Evolutionary conservation across 2,797 vertebrate genomes (phyloP).

Genomic region (Coluber constrictor): DNA sequence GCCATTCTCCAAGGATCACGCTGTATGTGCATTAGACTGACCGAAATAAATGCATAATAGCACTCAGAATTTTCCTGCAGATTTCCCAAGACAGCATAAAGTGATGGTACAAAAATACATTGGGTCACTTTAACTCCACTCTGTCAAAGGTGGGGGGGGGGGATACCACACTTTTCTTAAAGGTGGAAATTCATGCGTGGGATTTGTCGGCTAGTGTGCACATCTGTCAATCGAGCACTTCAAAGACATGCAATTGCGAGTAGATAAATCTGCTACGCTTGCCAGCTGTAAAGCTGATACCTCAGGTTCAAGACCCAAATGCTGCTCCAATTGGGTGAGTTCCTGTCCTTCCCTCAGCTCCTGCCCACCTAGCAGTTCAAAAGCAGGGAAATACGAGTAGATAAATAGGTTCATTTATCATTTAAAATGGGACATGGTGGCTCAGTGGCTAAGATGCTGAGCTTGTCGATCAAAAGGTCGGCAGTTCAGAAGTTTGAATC

Average conservation of each 20-base stretch:
- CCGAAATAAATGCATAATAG: neutral
- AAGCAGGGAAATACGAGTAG: neutral
- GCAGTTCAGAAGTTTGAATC: too few species aligned
- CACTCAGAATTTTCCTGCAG: neutral
- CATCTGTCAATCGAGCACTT: too few species aligned
- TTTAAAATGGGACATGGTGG: too few species aligned
- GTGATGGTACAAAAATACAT: neutral
- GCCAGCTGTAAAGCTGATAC: too few species aligned
- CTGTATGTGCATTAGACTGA: neutral
- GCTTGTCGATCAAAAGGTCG: too few species aligned
- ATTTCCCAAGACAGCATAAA: neutral
- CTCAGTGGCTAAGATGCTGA: too few species aligned
- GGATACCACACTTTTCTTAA: neutral
- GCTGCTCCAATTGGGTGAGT: too few species aligned
- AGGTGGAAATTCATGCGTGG: neutral
- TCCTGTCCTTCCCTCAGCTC: too few species aligned
- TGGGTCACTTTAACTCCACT: neutral
- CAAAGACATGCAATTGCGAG: too few species aligned
- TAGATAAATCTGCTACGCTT: too few species aligned
- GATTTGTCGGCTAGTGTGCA: conserved; percentile 9
- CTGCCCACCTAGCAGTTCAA: too few species aligned
- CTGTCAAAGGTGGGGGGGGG: neutral
- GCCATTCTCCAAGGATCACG: neutral
- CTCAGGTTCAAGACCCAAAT: too few species aligned
- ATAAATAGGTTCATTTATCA: neutral